Base-by-base conservation (phyloP, 1,140 invertebrate species). In the Apocrypta bakeri region DNA sequence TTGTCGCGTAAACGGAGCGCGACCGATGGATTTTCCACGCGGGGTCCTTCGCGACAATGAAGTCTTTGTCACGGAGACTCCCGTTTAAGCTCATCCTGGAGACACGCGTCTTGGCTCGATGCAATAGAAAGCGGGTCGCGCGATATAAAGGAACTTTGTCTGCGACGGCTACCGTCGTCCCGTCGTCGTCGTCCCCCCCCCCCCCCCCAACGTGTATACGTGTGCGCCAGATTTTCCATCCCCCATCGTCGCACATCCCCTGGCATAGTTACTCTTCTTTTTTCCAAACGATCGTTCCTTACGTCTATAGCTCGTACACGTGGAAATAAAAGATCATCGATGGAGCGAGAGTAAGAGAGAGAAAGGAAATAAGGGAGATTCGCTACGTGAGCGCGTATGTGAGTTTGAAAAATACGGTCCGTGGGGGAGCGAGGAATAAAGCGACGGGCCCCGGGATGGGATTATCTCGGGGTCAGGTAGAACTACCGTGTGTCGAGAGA, bases 381-480 rank as follows among this genome's bases (percentile, higher is more conserved):
- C 48, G 48, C 42, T 17, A 48, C 21, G 48, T 1, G 48, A 21
- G 25, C 4, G 66, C 29, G 64, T 14, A 24, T 31, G 31, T 33
- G 68, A 21, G 31, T 21, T n/a, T 31, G 27, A 69, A 71, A 69
- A 72, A 48, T 79, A 79, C 31, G 56, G 72, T 81, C 79, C 79
- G 68, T 81, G 79, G 79, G 79, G 79, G 79, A 66, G 71, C 71
- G 66, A 42, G 29, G 78, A 68, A 72, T 71, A 25, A 79, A 29
- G 21, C 56, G 29, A 31, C 66, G 33, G 63, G 27, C 63, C 63
- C 63, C 24, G 25, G 56, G 42, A 74, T 66, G 71, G 79, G 79
- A 66, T 66, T 74, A 66, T 74, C 56, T 74, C 25, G 68, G 79
- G 71, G 71, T 66, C 71, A 81, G 71, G 71, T 81, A 74, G 71